phyloP scores from a whole-genome alignment of 2,797 vertebrate species.

The Sorex maritimensis region DNA sequence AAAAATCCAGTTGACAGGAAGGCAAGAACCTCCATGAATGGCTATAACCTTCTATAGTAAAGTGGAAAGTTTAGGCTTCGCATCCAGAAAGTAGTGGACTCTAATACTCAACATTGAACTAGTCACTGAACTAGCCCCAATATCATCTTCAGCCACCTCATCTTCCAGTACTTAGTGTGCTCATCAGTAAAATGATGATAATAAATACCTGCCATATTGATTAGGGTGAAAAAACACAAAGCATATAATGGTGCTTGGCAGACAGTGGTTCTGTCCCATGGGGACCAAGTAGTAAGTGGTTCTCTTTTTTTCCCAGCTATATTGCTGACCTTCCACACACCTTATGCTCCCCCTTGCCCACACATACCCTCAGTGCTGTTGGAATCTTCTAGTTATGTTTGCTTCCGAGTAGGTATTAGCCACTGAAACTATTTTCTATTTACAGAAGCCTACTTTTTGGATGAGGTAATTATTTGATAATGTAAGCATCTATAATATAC shows the following conservation, averaged over 20 bases:
- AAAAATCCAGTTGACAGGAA: no score
- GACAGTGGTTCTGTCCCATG: background rate
- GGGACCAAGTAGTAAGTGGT: background rate
- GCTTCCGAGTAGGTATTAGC: background rate
- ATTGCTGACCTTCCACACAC: background rate
- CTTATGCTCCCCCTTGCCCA: background rate
- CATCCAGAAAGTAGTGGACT: background rate
- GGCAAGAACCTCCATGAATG: background rate
- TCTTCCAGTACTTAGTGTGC: background rate
- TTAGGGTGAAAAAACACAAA: background rate
- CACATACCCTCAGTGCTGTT: background rate
- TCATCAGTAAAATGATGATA: background rate
- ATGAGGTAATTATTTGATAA: background rate
- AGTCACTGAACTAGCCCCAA: background rate
- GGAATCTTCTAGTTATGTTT: background rate
- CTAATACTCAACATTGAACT: background rate
- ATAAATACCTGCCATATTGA: background rate
- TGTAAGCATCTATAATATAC: background rate
- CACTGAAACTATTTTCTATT: background rate
- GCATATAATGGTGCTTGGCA: background rate
- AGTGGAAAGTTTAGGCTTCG: background rate
- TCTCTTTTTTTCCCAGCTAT: slow-evolving; percentile 3
- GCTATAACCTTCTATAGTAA: background rate
- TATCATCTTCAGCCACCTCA: background rate
- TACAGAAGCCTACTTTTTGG: background rate